Evolutionary conservation across 1,140 invertebrate species (phyloP), one percentile per base, ranked within the genome.

Genomic region (Marisa cornuarietis): DNA sequence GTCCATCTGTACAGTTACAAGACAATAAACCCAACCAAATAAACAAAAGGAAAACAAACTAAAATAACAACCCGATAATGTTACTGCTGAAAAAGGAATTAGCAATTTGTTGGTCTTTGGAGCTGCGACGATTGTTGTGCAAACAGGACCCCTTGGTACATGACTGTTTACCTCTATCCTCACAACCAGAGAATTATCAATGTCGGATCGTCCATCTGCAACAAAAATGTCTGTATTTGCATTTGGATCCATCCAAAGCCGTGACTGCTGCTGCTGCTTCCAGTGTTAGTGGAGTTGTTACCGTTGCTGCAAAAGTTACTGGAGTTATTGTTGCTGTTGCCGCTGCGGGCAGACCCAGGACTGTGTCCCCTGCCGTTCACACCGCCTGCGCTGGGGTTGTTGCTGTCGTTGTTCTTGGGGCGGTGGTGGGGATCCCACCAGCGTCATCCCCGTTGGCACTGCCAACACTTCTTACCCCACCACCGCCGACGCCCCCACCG

Each of bases 81-180:
- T 42, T 4, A 42, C 31, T 42, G 31, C 31, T 42, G 31, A 6
- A 42, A 42, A 42, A 42, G 31, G 1, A 6, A 42, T 42, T 42
- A 42, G 31, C 31, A 42, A 6, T 42, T 42, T 42, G 31, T 42
- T 42, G 31, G 31, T 42, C 31, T 6, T 65, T 42, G 24, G 0
- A 78, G 71, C 54, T 81, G 58, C 89, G 76, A 24, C 84, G 81
- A 24, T 86, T 89, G 88, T 71, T 91, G 89, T 16, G 92, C 92
- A 83, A 92, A 93, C 61, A 93, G 87, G 42, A 92, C 91, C 16
- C 92, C 92, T 82, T 93, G 92, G 82, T 92, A 93, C 87, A 90
- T 92, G 63, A 91, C 94, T 61, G 89, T 99, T 99, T 65, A 99
- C 93, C 90, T 99, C 97, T 94, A 99, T 97, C 84, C 95, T 97